Percentiles rank a stretch among this genome's conserved stretches.
phyloP scores from a whole-genome alignment of 2,888 invertebrate species.

The Neoaliturus tenellus region DNA sequence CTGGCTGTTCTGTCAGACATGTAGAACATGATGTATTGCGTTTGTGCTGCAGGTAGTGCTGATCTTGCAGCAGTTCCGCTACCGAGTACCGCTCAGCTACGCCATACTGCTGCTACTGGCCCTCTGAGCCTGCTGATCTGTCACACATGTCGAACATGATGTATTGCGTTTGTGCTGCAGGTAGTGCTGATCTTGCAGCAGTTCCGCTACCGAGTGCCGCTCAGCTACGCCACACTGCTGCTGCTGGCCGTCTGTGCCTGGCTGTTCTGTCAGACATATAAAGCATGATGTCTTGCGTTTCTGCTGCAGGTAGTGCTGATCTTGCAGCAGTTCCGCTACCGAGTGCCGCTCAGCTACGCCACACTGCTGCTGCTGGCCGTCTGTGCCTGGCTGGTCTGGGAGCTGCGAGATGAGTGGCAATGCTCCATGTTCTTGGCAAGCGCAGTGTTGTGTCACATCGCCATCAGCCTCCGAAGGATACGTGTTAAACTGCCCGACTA shows the following conservation, averaged over 20 bases:
- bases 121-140: slow-evolving; percentile 60
- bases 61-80: slow-evolving; percentile 60
- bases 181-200: slow-evolving; percentile 61
- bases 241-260: slow-evolving; percentile 60
- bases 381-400: slow-evolving; percentile 63
- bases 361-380: slow-evolving; percentile 59
- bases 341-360: slow-evolving; percentile 62
- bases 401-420: slow-evolving; percentile 62
- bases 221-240: slow-evolving; percentile 62
- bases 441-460: slow-evolving; percentile 60
- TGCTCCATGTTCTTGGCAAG: slow-evolving; percentile 61
- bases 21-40: too few species aligned
- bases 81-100: slow-evolving; percentile 63
- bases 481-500: slow-evolving; percentile 64
- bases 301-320: slow-evolving; percentile 61
- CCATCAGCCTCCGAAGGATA: slow-evolving; percentile 60
- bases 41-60: slow-evolving; percentile 64
- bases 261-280: too few species aligned
- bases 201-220: slow-evolving; percentile 60
- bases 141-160: too few species aligned
- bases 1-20: slow-evolving; percentile 63
- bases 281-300: too few species aligned
- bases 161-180: too few species aligned
- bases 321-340: slow-evolving; percentile 60
- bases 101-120: slow-evolving; percentile 59